These are phyloP conservation scores for Stomatorhinus ivindoensis DNA, from an alignment of 2,113 vertebrate species.

Conservation along the genomic window DNA sequence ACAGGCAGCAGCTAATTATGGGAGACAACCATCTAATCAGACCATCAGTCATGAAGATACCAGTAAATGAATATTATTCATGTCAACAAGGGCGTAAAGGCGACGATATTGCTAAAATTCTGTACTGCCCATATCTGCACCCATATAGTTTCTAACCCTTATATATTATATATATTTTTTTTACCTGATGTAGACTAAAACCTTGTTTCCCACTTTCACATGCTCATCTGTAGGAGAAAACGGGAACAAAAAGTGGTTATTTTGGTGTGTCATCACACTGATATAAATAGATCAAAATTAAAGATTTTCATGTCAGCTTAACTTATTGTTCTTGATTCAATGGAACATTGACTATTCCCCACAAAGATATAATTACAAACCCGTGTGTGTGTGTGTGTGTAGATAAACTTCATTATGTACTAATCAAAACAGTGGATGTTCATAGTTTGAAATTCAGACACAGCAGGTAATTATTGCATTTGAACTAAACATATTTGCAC, in stretches of 20 bases:
- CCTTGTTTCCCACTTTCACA: conserved; percentile 22
- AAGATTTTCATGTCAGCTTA: background rate
- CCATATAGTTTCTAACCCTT: background rate
- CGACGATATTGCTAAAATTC: background rate
- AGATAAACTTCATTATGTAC: background rate
- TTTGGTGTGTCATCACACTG: background rate
- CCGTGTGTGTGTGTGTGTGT: background rate
- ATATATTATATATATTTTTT: background rate
- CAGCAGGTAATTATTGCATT: background rate
- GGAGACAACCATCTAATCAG: background rate
- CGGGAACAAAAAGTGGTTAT: background rate
- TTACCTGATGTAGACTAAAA: conserved; percentile 32
- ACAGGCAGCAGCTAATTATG: conserved; percentile 24
- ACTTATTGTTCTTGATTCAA: background rate
- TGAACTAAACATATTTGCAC: too few species aligned
- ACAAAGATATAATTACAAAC: too few species aligned
- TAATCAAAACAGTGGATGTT: background rate
- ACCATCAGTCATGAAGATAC: background rate
- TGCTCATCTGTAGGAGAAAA: conserved; percentile 20
- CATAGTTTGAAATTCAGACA: background rate
- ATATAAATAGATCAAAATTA: background rate
- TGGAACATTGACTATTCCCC: background rate
- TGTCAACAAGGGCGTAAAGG: background rate
- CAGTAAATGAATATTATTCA: background rate
- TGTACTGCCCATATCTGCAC: background rate